Evolutionary conservation across 2,888 invertebrate species (phyloP).

Genomic region (Apoderus coryli): DNA sequence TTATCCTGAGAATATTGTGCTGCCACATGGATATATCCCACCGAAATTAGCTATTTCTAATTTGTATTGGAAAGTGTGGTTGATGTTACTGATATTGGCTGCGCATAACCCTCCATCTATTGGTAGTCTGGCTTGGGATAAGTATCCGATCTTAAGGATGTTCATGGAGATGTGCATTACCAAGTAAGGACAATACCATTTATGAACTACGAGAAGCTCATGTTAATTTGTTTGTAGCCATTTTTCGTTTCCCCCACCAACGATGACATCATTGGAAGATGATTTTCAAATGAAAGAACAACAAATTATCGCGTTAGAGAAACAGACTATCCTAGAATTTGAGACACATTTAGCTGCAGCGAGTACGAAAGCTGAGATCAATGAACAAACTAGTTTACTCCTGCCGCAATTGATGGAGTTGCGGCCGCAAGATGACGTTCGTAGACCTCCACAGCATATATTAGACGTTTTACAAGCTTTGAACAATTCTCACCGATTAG

Average conservation of each 20-base stretch:
- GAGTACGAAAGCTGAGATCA: slow-evolving; percentile 76
- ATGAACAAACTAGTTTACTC: slow-evolving; percentile 75
- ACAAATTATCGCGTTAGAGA: slow-evolving; percentile 55
- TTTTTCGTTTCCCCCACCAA: slow-evolving; percentile 57
- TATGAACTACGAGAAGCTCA: slow-evolving; percentile 4
- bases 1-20: slow-evolving; percentile 81
- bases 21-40: slow-evolving; percentile 68
- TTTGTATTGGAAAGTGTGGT: slow-evolving; percentile 92
- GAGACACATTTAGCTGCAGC: slow-evolving; percentile 86
- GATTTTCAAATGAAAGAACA: slow-evolving; percentile 49
- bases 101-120: slow-evolving; percentile 86
- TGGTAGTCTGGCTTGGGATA: slow-evolving; percentile 75
- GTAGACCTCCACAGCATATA: slow-evolving; percentile 63
- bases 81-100: slow-evolving; percentile 69
- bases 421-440: slow-evolving; percentile 70
- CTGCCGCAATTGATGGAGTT: slow-evolving; percentile 73
- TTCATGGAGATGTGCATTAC: slow-evolving; percentile 97
- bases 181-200: slow-evolving; percentile 42
- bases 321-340: slow-evolving; percentile 70
- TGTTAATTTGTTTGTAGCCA: slow-evolving; percentile 34
- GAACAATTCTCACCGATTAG: slow-evolving; percentile 67
- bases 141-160: slow-evolving; percentile 78
- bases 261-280: slow-evolving; percentile 42
- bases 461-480: slow-evolving; percentile 66
- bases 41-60: slow-evolving; percentile 84